Evolutionary conservation across 37 sponge, comb jelly and placozoan species (phyloP).

Genomic region (Bolinopsis microptera): DNA sequence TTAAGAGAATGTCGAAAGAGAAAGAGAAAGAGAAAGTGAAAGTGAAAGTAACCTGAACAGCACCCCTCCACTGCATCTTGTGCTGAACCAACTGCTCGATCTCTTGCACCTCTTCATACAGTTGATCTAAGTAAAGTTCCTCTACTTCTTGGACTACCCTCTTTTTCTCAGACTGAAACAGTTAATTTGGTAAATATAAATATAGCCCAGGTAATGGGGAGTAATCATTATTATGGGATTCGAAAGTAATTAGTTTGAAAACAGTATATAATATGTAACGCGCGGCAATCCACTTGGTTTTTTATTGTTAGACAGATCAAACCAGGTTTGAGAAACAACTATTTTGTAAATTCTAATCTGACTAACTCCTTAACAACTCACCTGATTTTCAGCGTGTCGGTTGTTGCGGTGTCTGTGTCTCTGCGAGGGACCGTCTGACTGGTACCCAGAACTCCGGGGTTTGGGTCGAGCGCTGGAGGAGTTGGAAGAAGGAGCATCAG

Average conservation of each 20-base stretch:
- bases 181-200: background rate
- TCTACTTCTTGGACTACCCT: background rate
- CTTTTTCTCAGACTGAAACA: slow-evolving; percentile 17
- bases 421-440: slow-evolving; percentile 42
- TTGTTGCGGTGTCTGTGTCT: background rate
- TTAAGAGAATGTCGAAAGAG: background rate
- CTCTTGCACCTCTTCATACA: slow-evolving; percentile 26
- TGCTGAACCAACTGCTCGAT: slow-evolving; percentile 24
- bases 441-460: slow-evolving; percentile 27
- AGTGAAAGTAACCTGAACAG: background rate
- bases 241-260: no score
- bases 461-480: background rate
- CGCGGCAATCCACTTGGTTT: no score
- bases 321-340: no score
- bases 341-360: no score
- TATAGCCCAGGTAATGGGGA: no score
- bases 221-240: no score
- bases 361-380: no score
- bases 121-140: background rate
- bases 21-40: background rate
- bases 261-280: no score
- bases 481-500: slow-evolving; percentile 1
- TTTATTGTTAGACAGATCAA: no score
- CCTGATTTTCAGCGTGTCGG: slow-evolving; percentile 7
- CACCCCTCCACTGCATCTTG: slow-evolving; percentile 65